A percentile compares a stretch with the other conserved stretches of the same genome.
Conservation (phyloP, 1,140 invertebrate genomes). For the Zaprionus taronus region DNA sequence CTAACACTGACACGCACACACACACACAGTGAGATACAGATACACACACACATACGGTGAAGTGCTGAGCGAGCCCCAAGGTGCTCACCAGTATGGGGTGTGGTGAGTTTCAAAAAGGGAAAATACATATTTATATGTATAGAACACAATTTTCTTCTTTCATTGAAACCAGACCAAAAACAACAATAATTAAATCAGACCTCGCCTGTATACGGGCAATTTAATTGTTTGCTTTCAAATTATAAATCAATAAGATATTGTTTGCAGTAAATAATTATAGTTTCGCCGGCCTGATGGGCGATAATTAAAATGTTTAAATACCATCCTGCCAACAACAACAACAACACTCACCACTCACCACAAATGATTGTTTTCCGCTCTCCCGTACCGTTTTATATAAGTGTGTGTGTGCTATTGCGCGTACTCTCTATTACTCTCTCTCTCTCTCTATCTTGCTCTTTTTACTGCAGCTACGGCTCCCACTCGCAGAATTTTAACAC, state of each 20-base stretch:
- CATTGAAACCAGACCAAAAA: slow-evolving; percentile 21
- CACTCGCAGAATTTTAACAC: slow-evolving; percentile 61
- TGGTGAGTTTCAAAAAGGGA: slow-evolving; percentile 53
- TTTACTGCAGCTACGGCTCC: slow-evolving; percentile 17
- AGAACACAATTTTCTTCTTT: slow-evolving; percentile 49
- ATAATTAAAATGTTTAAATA: slow-evolving; percentile 48
- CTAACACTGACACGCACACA: slow-evolving; percentile 46
- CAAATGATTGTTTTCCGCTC: slow-evolving; percentile 65
- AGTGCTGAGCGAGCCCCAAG: slow-evolving; percentile 49
- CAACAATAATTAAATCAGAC: slow-evolving; percentile 9
- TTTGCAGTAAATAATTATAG: slow-evolving; percentile 3
- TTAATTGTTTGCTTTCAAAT: not conserved
- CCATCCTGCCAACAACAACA: slow-evolving; percentile 52
- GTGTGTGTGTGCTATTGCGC: slow-evolving; percentile 45
- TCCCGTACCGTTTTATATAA: slow-evolving; percentile 40
- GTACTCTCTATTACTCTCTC: slow-evolving; percentile 40
- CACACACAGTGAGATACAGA: slow-evolving; percentile 29
- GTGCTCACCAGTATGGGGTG: slow-evolving; percentile 40
- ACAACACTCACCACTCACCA: slow-evolving; percentile 58
- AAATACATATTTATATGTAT: slow-evolving; percentile 47
- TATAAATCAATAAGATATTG: not conserved
- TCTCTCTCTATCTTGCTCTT: slow-evolving; percentile 36
- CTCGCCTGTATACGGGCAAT: not conserved
- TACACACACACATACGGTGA: slow-evolving; percentile 30
- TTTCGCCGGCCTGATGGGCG: slow-evolving; percentile 36